Percentiles rank a stretch among this genome's conserved stretches.
phyloP scores from a whole-genome alignment of 2,888 invertebrate genomes.

The Orchestes rusci region DNA sequence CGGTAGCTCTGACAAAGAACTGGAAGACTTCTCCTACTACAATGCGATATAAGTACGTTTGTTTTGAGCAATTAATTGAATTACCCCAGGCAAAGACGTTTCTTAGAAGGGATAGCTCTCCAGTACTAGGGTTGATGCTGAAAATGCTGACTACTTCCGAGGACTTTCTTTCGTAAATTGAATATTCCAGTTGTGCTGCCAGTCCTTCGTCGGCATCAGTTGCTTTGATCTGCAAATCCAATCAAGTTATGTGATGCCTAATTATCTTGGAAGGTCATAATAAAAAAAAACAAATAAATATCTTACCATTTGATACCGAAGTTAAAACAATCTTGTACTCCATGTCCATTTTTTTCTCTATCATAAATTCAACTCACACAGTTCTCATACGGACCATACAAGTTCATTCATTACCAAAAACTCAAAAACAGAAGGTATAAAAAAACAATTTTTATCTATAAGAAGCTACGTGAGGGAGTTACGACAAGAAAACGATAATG shows the following conservation, averaged over 20 bases:
- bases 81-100: slow-evolving; percentile 50
- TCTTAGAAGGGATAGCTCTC: slow-evolving; percentile 62
- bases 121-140: slow-evolving; percentile 65
- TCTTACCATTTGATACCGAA: too few species aligned
- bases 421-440: too few species aligned
- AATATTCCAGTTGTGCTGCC: slow-evolving; percentile 66
- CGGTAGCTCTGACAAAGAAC: slow-evolving; percentile 83
- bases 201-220: slow-evolving; percentile 71
- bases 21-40: slow-evolving; percentile 72
- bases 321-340: too few species aligned
- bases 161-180: slow-evolving; percentile 64
- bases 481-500: too few species aligned
- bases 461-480: too few species aligned
- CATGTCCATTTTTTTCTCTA: too few species aligned
- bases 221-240: slow-evolving; percentile 48
- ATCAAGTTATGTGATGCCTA: background rate
- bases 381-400: too few species aligned
- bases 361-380: too few species aligned
- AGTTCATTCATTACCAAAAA: too few species aligned
- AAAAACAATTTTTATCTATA: too few species aligned
- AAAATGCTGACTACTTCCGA: slow-evolving; percentile 62
- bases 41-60: slow-evolving; percentile 29
- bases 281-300: background rate
- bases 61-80: slow-evolving; percentile 1
- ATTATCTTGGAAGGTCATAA: background rate